Base-by-base conservation (phyloP, 64 coral and sea anemone species). In the Montipora efflorescens region DNA sequence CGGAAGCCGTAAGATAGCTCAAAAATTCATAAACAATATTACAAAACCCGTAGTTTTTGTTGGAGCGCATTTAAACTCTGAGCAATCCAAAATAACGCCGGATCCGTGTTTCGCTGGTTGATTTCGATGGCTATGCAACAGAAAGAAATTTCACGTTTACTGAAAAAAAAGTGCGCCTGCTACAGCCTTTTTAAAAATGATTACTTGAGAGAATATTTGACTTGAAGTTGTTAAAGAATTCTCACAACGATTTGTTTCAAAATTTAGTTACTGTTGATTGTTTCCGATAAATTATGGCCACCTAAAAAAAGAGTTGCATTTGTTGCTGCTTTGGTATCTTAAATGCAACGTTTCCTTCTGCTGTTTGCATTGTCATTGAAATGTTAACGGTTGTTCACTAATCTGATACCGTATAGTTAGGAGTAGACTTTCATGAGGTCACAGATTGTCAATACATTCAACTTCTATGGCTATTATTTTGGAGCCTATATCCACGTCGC, bases 1-100 rank as follows among this genome's bases (percentile, higher is more conserved):
- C 64, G 82, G 46, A 66, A 71, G 15, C 68, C 48, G 44, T 20
- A 15, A 86, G 66, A 71, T 71, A 86, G 45, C 82, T 70, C 11
- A 70, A 70, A 43, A 86, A 71, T 86, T 86, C 82, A 86, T 71
- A 86, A 36, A 86, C 82, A 71, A 86, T 23, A 7, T 82, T 50
- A 4, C 49, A n/a, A 48, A 71, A 70, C 82, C 44, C 3, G 22
- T 62, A 66, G 28, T 12, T 9, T 45, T 23, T 7, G 13, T 67
- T 36, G 23, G 5, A 3, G 61, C 13, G 36, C 2, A 36, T 36
- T 64, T 2, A 15, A 36, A 59, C 36, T 36, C 36, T 36, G 45
- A 15, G 20, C 23, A 82, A 16, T 82, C 3, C 5, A 59, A 82
- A 73, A 23, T 21, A 21, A 21, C 0, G 21, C 21, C 4, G 21